Percentiles rank a stretch among this genome's conserved stretches.
phyloP scores from a whole-genome alignment of 2,113 vertebrate genomes.

The Solea solea region DNA sequence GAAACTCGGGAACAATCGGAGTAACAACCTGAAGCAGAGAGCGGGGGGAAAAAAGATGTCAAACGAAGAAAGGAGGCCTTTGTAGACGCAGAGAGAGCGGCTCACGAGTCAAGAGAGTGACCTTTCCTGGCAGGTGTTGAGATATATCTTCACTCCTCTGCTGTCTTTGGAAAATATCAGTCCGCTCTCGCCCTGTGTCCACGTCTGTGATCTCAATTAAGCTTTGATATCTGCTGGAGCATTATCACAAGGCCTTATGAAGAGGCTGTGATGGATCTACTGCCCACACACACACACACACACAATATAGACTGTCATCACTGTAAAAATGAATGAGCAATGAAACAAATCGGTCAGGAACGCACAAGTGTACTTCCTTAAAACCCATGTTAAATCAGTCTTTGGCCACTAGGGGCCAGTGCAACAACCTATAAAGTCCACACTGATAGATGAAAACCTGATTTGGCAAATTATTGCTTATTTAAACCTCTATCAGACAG shows the following conservation, averaged over 20 bases:
- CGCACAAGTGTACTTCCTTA: background rate
- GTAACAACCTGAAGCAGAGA: slow-evolving; percentile 19
- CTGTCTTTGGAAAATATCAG: slow-evolving; percentile 52
- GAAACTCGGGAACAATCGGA: slow-evolving; percentile 46
- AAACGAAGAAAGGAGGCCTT: slow-evolving; percentile 38
- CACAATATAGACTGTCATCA: background rate
- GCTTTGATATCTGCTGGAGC: slow-evolving; percentile 48
- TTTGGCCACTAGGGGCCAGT: background rate
- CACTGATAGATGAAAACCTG: background rate
- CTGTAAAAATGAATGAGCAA: background rate
- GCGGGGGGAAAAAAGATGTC: background rate
- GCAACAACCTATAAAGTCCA: background rate
- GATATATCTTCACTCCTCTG: slow-evolving; percentile 50
- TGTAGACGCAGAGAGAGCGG: slow-evolving; percentile 18
- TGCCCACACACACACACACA: slow-evolving; percentile 6
- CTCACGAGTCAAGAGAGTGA: slow-evolving; percentile 58
- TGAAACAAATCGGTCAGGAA: background rate
- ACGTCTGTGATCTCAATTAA: slow-evolving; percentile 56
- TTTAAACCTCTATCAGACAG: too few species aligned
- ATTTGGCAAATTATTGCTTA: too few species aligned
- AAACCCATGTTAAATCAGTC: background rate
- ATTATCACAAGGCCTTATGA: slow-evolving; percentile 69
- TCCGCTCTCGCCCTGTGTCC: slow-evolving; percentile 27
- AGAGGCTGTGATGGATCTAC: slow-evolving; percentile 73
- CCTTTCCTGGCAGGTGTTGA: slow-evolving; percentile 74